Conservation (phyloP, 2,113 vertebrate genomes). For the Spea bombifrons region DNA sequence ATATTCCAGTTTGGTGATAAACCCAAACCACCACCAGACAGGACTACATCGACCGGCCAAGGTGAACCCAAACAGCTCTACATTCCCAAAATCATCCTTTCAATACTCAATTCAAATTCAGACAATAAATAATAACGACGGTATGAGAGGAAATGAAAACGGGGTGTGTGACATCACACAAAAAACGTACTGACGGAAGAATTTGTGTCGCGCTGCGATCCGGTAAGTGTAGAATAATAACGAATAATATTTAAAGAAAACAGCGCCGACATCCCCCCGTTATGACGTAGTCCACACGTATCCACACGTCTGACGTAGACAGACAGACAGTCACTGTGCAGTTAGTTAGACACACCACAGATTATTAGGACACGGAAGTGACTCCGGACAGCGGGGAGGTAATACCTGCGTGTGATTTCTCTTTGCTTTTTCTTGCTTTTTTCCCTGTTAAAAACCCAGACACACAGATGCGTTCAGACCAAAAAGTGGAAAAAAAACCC, state of each 20-base stretch:
- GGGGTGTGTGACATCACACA: too few relatives aligned
- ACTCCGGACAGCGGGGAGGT: slow-evolving; percentile 44
- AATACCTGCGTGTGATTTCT: slow-evolving; percentile 86
- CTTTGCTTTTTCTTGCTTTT: slow-evolving; percentile 83
- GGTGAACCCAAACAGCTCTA: too few relatives aligned
- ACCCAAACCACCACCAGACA: too few relatives aligned
- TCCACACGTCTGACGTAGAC: slow-evolving; percentile 28
- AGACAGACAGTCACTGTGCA: slow-evolving; percentile 15
- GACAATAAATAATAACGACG: too few relatives aligned
- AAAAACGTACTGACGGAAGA: too few relatives aligned
- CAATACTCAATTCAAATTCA: too few relatives aligned
- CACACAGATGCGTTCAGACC: slow-evolving; percentile 42
- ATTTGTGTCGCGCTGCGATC: not conserved
- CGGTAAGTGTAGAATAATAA: not conserved
- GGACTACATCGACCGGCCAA: too few relatives aligned
- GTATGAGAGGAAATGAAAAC: too few relatives aligned
- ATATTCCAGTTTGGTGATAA: too few relatives aligned
- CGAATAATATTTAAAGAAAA: not conserved
- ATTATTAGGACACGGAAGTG: slow-evolving; percentile 9
- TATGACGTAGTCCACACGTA: too few relatives aligned
- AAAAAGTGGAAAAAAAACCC: not conserved
- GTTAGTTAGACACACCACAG: slow-evolving; percentile 38
- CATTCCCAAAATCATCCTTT: too few relatives aligned
- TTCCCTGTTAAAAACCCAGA: slow-evolving; percentile 85
- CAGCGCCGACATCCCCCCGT: not conserved